A percentile compares a stretch with the other conserved stretches of the same genome.
These are phyloP conservation scores for Argopecten irradians DNA, from an alignment of 1,140 invertebrate species.

Conservation along the genomic window DNA sequence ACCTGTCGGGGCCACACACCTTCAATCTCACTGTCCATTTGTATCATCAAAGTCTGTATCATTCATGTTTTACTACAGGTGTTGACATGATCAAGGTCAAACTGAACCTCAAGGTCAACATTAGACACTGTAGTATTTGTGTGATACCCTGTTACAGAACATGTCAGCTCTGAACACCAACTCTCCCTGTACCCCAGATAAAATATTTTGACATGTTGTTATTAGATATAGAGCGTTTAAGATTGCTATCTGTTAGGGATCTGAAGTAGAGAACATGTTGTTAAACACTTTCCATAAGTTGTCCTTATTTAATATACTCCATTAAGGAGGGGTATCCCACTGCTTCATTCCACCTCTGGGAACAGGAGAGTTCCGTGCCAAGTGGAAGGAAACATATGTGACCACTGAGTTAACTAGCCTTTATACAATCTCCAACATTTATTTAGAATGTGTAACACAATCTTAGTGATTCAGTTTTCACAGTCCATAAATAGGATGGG, in stretches of 20 bases:
- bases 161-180: neutral
- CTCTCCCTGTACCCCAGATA: neutral
- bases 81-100: neutral
- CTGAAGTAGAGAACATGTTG: neutral
- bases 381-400: neutral
- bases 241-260: neutral
- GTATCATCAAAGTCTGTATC: neutral
- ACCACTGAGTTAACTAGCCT: neutral
- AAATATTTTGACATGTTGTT: constrained; percentile 1
- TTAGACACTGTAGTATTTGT: neutral
- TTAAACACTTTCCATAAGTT: constrained; percentile 10
- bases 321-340: neutral
- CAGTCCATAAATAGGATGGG: neutral
- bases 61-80: neutral
- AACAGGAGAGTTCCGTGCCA: neutral
- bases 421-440: neutral
- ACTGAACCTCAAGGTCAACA: neutral
- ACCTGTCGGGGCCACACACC: too few species aligned
- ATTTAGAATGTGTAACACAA: neutral
- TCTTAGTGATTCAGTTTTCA: neutral
- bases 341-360: neutral
- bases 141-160: neutral
- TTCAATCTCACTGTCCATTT: too few species aligned
- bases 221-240: neutral
- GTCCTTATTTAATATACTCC: neutral